Conservation (phyloP, 1,140 invertebrate genomes). For the Battus philenor region DNA sequence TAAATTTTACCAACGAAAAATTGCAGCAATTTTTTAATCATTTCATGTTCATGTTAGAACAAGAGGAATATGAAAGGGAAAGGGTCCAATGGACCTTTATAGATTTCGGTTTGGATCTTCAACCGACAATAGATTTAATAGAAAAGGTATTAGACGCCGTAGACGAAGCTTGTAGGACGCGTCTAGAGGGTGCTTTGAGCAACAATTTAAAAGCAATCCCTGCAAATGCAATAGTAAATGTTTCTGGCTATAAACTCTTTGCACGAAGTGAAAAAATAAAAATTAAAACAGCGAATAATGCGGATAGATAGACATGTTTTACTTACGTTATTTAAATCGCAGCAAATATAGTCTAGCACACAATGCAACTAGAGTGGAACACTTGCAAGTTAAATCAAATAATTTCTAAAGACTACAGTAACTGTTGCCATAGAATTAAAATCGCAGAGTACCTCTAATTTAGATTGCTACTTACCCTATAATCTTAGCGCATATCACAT, state of each 20-base stretch:
- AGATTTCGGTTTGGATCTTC: slow-evolving; percentile 96
- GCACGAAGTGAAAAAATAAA: slow-evolving; percentile 25
- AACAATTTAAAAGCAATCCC: slow-evolving; percentile 33
- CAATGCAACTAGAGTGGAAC: slow-evolving; percentile 2
- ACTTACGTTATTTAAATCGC: slow-evolving; percentile 87
- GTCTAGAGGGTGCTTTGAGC: slow-evolving; percentile 53
- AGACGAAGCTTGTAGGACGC: slow-evolving; percentile 50
- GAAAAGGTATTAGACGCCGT: slow-evolving; percentile 86
- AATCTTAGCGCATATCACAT: neutral
- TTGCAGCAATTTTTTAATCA: slow-evolving; percentile 98
- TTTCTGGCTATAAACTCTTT: slow-evolving; percentile 36
- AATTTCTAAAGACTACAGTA: slow-evolving; percentile 8
- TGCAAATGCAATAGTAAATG: slow-evolving; percentile 41
- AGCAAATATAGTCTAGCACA: slow-evolving; percentile 73
- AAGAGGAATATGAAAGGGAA: slow-evolving; percentile 96
- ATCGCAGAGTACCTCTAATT: neutral
- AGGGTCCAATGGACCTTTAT: slow-evolving; percentile 94
- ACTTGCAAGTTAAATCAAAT: slow-evolving; percentile 6
- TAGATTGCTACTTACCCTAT: slow-evolving; percentile 4
- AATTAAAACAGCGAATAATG: slow-evolving; percentile 21
- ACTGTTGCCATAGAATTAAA: neutral
- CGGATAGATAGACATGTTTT: slow-evolving; percentile 79
- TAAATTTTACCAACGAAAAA: slow-evolving; percentile 98
- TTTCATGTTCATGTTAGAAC: slow-evolving; percentile 97
- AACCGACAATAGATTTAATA: slow-evolving; percentile 94